Base-by-base conservation (phyloP, 2,113 vertebrate genomes). In the Takifugu flavidus region DNA sequence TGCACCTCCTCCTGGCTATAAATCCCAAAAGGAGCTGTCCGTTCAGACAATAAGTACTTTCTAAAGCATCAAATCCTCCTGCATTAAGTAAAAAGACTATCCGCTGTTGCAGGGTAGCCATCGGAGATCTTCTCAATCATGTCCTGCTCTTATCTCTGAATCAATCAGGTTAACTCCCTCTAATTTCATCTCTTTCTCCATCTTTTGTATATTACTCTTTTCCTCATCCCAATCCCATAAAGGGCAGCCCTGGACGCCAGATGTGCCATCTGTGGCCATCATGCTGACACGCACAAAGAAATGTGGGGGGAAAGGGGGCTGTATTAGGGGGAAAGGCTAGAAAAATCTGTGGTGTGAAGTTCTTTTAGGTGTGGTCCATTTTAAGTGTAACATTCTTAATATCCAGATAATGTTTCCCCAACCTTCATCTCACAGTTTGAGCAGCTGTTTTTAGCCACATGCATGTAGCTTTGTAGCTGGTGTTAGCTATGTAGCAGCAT, bases 41-140 rank as follows among this genome's bases (percentile, higher is more conserved):
- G 86, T 84, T 78, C 67, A 77, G 79, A 88, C 86, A 88, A 83
- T 82, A 82, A 84, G 70, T 63, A 75, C 57, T 85, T 87, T 56
- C 83, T 81, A 77, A 75, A 78, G 67, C 68, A 54, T 63, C 39
- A 79, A 62, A 70, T 83, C 81, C 72, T 75, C 62, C 53, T 53
- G 55, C 57, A 78, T 49, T 20, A 65, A 72, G 77, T 77, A 70
- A 81, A 86, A 79, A 59, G 70, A 77, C 63, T 77, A 74, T 83
- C 76, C 79, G 79, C 67, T 87, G 74, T 60, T 77, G 47, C 51
- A 25, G 43, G 42, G 60, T 39, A 59, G 62, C 55, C 4, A 51
- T 49, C 52, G 45, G 26, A 27, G 44, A 62, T 51, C 53, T 20
- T 20, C 20, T 20, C 20, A 20, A 20, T 20, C 20, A 20, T 20